Conservation (phyloP, 2,888 invertebrate species). For the Caenorhabditis imperialis region DNA sequence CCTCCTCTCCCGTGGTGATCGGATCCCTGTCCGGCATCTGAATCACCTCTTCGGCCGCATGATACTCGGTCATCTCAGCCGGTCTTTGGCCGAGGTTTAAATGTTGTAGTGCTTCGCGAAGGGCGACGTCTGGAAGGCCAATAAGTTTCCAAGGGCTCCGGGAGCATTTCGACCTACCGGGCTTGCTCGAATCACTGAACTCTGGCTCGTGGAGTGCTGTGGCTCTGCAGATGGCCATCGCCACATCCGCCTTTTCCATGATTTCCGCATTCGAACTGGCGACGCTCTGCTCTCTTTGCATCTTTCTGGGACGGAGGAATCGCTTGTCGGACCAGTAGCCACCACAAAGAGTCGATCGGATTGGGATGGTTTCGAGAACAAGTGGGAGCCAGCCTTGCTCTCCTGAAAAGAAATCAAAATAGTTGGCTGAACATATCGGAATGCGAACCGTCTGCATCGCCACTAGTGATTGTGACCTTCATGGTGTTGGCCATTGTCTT, state of each 20-base stretch:
- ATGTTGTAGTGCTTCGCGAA: conserved; percentile 32
- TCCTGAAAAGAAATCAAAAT: too few relatives aligned
- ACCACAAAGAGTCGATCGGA: conserved; percentile 42
- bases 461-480: not conserved
- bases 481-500: conserved; percentile 5
- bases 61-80: conserved; percentile 24
- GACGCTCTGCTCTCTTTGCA: conserved; percentile 46
- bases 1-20: conserved; percentile 22
- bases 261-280: conserved; percentile 49
- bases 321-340: conserved; percentile 65
- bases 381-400: conserved; percentile 56
- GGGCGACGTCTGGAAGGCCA: conserved; percentile 21
- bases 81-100: conserved; percentile 23
- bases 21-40: conserved; percentile 24
- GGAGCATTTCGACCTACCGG: conserved; percentile 2
- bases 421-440: too few relatives aligned
- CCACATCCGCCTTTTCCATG: conserved; percentile 55
- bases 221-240: conserved; percentile 45
- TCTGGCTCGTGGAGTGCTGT: not conserved
- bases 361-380: conserved; percentile 45
- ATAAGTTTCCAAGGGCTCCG: not conserved
- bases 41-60: conserved; percentile 22
- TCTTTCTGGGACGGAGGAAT: conserved; percentile 56
- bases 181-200: conserved; percentile 21
- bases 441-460: not conserved